A percentile compares a stretch with the other conserved stretches of the same genome.
phyloP scores from a whole-genome alignment of 2,888 invertebrate species.

The Troglohyphantes excavatus region DNA sequence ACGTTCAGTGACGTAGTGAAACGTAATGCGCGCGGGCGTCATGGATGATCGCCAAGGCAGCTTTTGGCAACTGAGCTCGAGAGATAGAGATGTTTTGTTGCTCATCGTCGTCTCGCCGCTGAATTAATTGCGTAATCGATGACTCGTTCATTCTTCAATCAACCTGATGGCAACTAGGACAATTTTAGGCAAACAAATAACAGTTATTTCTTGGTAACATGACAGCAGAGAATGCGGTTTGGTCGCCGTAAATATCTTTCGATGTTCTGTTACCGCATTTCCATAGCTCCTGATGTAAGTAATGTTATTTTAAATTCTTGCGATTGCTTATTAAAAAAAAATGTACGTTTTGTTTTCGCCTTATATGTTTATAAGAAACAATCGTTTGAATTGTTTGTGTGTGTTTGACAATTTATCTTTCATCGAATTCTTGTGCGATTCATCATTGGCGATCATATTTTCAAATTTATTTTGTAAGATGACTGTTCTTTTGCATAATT shows the following conservation, averaged over 20 bases:
- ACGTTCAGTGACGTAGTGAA: constrained; percentile 38
- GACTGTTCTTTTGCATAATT: neutral
- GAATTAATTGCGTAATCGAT: constrained; percentile 68
- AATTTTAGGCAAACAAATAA: neutral
- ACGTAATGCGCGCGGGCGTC: constrained; percentile 43
- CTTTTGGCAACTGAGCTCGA: neutral
- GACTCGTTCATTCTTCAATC: constrained; percentile 53
- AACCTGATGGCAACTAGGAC: neutral
- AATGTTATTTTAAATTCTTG: no score
- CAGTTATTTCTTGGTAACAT: neutral
- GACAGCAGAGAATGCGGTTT: constrained; percentile 3
- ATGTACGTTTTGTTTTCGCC: neutral
- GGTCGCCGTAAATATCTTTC: neutral
- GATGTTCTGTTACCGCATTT: neutral
- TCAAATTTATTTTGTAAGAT: neutral
- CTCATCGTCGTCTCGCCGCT: constrained; percentile 11
- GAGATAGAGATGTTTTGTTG: no score
- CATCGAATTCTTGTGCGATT: no score
- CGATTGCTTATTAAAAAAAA: neutral
- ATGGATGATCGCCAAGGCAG: constrained; percentile 25
- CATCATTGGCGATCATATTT: no score
- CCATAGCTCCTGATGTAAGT: neutral
- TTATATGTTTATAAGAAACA: neutral
- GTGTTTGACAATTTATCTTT: no score
- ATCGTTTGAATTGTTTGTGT: no score